Percentiles rank a stretch among this genome's conserved stretches.
Conservation (phyloP, 92 coral and sea anemone genomes). For the Heteractis magnifica region DNA sequence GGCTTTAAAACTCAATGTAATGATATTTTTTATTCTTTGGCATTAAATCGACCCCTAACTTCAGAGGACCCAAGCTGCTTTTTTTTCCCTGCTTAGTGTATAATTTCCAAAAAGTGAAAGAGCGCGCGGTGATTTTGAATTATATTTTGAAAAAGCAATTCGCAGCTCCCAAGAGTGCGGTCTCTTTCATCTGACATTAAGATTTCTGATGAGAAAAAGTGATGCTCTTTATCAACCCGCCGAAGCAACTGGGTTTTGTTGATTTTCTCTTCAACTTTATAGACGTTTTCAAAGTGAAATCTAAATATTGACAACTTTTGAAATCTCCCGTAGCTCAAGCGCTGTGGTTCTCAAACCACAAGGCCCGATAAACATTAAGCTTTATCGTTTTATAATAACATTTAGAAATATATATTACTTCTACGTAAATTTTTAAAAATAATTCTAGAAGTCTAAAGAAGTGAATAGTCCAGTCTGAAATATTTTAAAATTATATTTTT, state of each 20-base stretch:
- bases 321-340: slow-evolving; percentile 7
- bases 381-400: slow-evolving; percentile 2
- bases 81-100: slow-evolving; percentile 13
- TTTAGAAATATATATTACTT: not conserved
- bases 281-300: slow-evolving; percentile 35
- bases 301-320: slow-evolving; percentile 49
- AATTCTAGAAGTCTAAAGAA: not conserved
- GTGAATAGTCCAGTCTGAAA: not conserved
- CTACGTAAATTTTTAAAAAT: not conserved
- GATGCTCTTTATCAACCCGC: slow-evolving; percentile 54
- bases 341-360: slow-evolving; percentile 4
- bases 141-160: slow-evolving; percentile 47
- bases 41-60: slow-evolving; percentile 5
- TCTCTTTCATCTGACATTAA: slow-evolving; percentile 75
- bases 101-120: slow-evolving; percentile 47
- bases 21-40: not conserved
- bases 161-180: slow-evolving; percentile 46
- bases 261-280: slow-evolving; percentile 51
- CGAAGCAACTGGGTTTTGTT: slow-evolving; percentile 39
- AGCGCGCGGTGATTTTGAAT: slow-evolving; percentile 39
- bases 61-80: slow-evolving; percentile 36
- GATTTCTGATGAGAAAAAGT: slow-evolving; percentile 85
- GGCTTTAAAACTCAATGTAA: not conserved
- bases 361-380: not conserved
- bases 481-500: not conserved